Evolutionary conservation across 1,140 invertebrate genomes (phyloP).

Genomic region (Tachypleus tridentatus): DNA sequence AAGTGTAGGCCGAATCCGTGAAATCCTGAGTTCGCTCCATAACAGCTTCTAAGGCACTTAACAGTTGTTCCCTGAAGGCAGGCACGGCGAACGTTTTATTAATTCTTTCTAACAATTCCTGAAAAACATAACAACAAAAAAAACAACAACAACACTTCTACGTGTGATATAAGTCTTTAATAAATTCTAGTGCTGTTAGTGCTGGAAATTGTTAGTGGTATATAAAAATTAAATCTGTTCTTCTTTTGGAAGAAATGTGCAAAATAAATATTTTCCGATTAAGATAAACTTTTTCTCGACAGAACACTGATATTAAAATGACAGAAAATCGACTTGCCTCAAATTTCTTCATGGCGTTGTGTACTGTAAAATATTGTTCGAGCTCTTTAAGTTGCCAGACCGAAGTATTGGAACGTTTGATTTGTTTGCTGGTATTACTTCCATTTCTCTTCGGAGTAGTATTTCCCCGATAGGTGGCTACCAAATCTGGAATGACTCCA

Average conservation of each 20-base stretch:
- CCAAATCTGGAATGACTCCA: constrained; percentile 51
- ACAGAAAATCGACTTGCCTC: constrained; percentile 36
- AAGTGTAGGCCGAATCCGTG: constrained; percentile 97
- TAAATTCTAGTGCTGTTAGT: too few relatives aligned
- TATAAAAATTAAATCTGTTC: not conserved
- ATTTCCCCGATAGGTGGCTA: too few relatives aligned
- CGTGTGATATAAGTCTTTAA: too few relatives aligned
- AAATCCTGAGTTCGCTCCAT: constrained; percentile 90
- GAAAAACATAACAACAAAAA: constrained; percentile 12
- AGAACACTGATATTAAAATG: too few relatives aligned
- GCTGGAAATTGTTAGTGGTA: not conserved
- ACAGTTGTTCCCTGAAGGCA: constrained; percentile 57
- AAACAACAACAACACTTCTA: not conserved
- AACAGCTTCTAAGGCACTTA: constrained; percentile 69
- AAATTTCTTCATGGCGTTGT: constrained; percentile 63
- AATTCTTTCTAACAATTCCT: constrained; percentile 66
- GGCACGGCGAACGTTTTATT: constrained; percentile 49
- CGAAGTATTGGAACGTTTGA: too few relatives aligned
- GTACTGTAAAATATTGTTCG: constrained; percentile 56
- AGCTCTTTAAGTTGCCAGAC: constrained; percentile 40
- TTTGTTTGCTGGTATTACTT: not conserved
- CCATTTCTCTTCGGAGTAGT: constrained; percentile 19
- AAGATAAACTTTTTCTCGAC: not conserved
- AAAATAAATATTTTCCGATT: not conserved
- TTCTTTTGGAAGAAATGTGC: not conserved